Conservation (phyloP, 2,113 vertebrate species). For the Hepsetus odoe region DNA sequence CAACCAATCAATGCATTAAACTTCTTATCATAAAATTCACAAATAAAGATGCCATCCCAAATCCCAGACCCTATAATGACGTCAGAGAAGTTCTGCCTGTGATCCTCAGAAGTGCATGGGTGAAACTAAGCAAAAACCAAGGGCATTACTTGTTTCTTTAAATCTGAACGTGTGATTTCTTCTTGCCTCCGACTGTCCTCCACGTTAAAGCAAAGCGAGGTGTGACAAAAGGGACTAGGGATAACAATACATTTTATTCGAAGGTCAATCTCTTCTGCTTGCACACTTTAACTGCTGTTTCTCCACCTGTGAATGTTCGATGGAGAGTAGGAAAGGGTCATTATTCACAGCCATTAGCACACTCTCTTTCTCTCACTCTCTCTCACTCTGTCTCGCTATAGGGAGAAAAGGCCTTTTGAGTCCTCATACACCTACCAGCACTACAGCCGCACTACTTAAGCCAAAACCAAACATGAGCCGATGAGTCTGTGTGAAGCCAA, state of each 20-base stretch:
- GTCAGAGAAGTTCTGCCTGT: neutral
- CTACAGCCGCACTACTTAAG: constrained; percentile 36
- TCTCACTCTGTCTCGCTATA: neutral
- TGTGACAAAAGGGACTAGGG: constrained; percentile 50
- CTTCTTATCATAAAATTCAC: too few relatives aligned
- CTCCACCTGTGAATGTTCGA: constrained; percentile 46
- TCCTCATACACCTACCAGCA: constrained; percentile 32
- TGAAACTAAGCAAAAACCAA: neutral
- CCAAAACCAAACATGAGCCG: constrained; percentile 46
- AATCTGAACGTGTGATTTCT: constrained; percentile 61
- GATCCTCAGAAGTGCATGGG: neutral
- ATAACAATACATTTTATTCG: constrained; percentile 53
- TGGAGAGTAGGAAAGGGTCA: constrained; percentile 45
- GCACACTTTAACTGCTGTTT: constrained; percentile 43
- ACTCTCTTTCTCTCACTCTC: neutral
- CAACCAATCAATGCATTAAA: too few relatives aligned
- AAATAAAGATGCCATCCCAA: too few relatives aligned
- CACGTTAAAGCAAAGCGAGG: constrained; percentile 37
- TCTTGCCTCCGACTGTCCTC: constrained; percentile 52
- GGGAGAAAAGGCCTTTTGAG: constrained; percentile 48
- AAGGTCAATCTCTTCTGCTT: constrained; percentile 47
- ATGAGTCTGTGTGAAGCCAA: constrained; percentile 29
- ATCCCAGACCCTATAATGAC: neutral
- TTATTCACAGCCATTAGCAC: constrained; percentile 48
- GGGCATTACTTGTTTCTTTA: constrained; percentile 52